Percentiles rank a stretch among this genome's conserved stretches.
Conservation (phyloP, 1,140 invertebrate species). For the Achatina immaculata region DNA sequence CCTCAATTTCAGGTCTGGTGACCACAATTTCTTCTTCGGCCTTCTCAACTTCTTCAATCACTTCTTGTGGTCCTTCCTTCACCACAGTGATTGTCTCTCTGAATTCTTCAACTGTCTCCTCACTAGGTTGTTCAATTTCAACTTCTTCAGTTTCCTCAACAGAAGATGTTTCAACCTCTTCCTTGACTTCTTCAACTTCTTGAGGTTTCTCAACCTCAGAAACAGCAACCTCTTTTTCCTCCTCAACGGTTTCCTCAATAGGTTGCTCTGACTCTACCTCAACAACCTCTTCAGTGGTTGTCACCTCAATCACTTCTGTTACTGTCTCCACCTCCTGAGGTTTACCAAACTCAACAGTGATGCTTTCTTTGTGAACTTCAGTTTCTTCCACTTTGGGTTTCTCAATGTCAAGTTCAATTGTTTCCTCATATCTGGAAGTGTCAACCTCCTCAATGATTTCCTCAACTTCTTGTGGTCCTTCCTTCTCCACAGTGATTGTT, state of each 20-base stretch:
- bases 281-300: no score
- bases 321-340: no score
- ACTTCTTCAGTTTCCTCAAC: slow-evolving; percentile 32
- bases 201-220: slow-evolving; percentile 12
- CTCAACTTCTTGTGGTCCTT: slow-evolving; percentile 24
- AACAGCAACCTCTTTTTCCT: slow-evolving; percentile 25
- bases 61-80: slow-evolving; percentile 24
- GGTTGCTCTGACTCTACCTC: no score
- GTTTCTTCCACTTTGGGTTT: no score
- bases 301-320: no score
- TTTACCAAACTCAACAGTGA: no score
- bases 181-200: slow-evolving; percentile 23
- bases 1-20: not conserved
- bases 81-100: not conserved
- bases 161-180: slow-evolving; percentile 11
- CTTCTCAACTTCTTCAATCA: slow-evolving; percentile 1
- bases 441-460: slow-evolving; percentile 8
- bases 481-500: slow-evolving; percentile 19
- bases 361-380: no score
- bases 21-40: not conserved
- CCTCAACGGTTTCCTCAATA: no score
- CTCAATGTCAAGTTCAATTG: no score
- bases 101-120: slow-evolving; percentile 10
- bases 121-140: slow-evolving; percentile 8
- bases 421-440: no score